Evolutionary conservation across 2,888 invertebrate genomes (phyloP).

Genomic region (Aphidius colemani): DNA sequence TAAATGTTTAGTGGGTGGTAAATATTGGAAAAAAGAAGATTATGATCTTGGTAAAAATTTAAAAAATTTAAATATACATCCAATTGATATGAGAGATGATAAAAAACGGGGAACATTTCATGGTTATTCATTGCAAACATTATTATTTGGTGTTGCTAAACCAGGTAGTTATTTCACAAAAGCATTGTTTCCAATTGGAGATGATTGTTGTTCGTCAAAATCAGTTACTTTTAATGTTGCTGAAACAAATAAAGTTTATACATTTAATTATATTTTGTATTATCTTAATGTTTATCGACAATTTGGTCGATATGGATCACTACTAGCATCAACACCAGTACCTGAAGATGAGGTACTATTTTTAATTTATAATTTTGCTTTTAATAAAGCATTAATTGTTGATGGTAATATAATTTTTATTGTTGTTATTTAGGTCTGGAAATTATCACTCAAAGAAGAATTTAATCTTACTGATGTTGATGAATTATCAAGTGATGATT

Average conservation of each 20-base stretch:
- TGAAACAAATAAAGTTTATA: slow-evolving; percentile 63
- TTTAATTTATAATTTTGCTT: too few relatives aligned
- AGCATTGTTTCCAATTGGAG: slow-evolving; percentile 61
- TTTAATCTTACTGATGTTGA: slow-evolving; percentile 50
- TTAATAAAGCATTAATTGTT: background rate
- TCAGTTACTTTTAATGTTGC: slow-evolving; percentile 63
- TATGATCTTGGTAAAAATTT: slow-evolving; percentile 66
- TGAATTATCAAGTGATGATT: slow-evolving; percentile 58
- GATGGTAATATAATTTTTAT: slow-evolving; percentile 3
- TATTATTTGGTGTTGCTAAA: slow-evolving; percentile 53
- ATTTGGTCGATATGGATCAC: slow-evolving; percentile 59
- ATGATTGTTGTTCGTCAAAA: slow-evolving; percentile 62
- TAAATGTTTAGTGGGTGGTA: slow-evolving; percentile 60
- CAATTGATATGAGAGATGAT: slow-evolving; percentile 63
- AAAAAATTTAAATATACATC: slow-evolving; percentile 60
- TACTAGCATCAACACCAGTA: slow-evolving; percentile 50
- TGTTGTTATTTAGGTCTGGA: slow-evolving; percentile 60
- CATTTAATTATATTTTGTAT: slow-evolving; percentile 64
- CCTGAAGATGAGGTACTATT: slow-evolving; percentile 56
- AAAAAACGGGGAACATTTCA: slow-evolving; percentile 63
- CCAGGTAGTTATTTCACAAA: slow-evolving; percentile 61
- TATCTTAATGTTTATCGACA: slow-evolving; percentile 59
- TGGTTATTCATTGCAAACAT: slow-evolving; percentile 56
- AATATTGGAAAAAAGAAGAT: slow-evolving; percentile 66
- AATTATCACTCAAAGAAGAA: slow-evolving; percentile 58